Conservation (phyloP, 2,888 invertebrate genomes). For the Drosophila flavopinicola region DNA sequence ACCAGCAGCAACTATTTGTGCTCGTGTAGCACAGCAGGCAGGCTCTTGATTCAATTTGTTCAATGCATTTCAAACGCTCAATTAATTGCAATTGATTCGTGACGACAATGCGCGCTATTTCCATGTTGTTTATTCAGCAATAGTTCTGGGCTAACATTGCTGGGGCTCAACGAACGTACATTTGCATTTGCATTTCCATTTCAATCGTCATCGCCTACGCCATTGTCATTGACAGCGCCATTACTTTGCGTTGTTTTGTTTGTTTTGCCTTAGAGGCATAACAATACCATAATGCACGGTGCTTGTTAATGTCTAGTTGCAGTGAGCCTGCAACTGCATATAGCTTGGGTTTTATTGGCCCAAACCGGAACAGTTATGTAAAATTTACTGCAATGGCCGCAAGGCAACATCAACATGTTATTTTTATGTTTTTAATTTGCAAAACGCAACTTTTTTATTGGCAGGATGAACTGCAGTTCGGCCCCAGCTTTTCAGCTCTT, state of each 20-base stretch:
- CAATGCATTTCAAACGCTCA: slow-evolving; percentile 13
- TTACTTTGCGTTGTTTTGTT: slow-evolving; percentile 31
- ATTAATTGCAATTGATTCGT: slow-evolving; percentile 68
- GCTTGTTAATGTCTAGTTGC: slow-evolving; percentile 24
- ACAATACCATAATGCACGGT: slow-evolving; percentile 22
- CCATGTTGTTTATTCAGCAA: slow-evolving; percentile 39
- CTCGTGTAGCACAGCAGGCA: background rate
- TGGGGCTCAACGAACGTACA: slow-evolving; percentile 8
- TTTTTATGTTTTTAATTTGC: slow-evolving; percentile 63
- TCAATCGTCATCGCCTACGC: slow-evolving; percentile 9
- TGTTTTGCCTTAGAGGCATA: slow-evolving; percentile 19
- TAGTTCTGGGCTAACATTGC: slow-evolving; percentile 26
- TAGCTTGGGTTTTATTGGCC: slow-evolving; percentile 18
- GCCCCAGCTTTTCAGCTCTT: background rate
- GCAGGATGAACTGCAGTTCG: slow-evolving; percentile 28
- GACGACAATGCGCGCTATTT: slow-evolving; percentile 45
- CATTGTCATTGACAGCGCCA: slow-evolving; percentile 15
- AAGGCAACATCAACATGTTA: slow-evolving; percentile 38
- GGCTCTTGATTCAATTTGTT: background rate
- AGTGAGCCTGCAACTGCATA: slow-evolving; percentile 24
- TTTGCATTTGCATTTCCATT: slow-evolving; percentile 18
- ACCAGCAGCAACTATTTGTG: too few species aligned
- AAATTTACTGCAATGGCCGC: slow-evolving; percentile 37
- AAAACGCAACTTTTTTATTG: slow-evolving; percentile 46
- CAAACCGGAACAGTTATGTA: slow-evolving; percentile 25